phyloP scores from a whole-genome alignment of 2,888 invertebrate genomes.

The Ornithoptera alexandrae region DNA sequence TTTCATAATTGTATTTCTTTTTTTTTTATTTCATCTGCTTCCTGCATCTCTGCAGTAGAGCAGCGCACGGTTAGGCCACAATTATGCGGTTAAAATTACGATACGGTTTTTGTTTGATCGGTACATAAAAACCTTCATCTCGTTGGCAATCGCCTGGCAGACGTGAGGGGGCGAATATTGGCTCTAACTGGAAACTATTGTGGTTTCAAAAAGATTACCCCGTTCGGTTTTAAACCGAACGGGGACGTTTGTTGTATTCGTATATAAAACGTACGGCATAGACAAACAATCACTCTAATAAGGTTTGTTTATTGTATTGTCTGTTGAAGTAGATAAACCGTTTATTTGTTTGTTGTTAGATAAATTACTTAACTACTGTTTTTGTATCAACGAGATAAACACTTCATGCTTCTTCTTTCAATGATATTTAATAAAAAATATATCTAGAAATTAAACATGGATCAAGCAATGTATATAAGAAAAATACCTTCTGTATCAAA shows the following conservation, averaged over 20 bases:
- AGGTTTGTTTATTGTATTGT: too few relatives aligned
- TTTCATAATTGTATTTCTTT: not conserved
- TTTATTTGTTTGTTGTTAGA: too few relatives aligned
- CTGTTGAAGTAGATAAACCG: too few relatives aligned
- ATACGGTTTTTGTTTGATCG: constrained; percentile 63
- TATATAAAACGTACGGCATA: not conserved
- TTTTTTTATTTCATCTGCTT: constrained; percentile 6
- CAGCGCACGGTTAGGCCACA: constrained; percentile 32
- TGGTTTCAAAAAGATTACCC: constrained; percentile 40
- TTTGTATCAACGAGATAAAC: too few relatives aligned
- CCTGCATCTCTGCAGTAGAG: constrained; percentile 16
- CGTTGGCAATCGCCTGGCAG: constrained; percentile 52
- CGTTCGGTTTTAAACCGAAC: constrained; percentile 14
- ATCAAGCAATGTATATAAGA: too few relatives aligned
- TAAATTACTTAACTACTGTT: too few relatives aligned
- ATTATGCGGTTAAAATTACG: constrained; percentile 63
- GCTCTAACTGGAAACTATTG: constrained; percentile 50
- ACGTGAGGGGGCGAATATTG: constrained; percentile 57
- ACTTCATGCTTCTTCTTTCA: too few relatives aligned
- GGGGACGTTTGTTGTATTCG: not conserved
- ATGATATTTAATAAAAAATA: too few relatives aligned
- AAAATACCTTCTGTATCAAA: too few relatives aligned
- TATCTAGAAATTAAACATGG: too few relatives aligned
- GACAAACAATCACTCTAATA: not conserved
- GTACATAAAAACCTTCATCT: constrained; percentile 59